Evolutionary conservation across 2,888 invertebrate species (phyloP).

Genomic region (Phoenoteleia sp.): DNA sequence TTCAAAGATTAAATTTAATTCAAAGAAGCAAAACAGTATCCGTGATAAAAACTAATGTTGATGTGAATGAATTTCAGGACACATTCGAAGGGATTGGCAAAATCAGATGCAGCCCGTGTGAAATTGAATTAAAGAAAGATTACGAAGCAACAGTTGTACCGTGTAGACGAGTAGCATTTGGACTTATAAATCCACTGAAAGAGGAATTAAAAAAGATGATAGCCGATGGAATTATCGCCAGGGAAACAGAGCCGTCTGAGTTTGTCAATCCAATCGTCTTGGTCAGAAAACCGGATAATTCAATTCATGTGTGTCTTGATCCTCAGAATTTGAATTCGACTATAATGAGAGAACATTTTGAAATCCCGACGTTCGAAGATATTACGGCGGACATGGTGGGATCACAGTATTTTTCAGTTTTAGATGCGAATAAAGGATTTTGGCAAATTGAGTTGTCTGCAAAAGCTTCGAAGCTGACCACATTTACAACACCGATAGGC

Average conservation of each 20-base stretch:
- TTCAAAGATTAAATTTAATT: background rate
- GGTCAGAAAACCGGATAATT: conserved; percentile 61
- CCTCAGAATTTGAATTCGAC: conserved; percentile 69
- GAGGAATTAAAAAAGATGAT: conserved; percentile 42
- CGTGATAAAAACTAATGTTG: conserved; percentile 20
- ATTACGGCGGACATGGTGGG: conserved; percentile 59
- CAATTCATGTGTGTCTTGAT: conserved; percentile 68
- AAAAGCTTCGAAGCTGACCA: conserved; percentile 72
- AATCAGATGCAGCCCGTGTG: conserved; percentile 55
- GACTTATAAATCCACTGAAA: conserved; percentile 64
- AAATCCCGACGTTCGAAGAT: conserved; percentile 71
- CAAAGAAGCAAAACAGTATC: conserved; percentile 16
- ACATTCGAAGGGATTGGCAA: conserved; percentile 71
- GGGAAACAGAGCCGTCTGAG: conserved; percentile 67
- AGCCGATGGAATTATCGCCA: conserved; percentile 52
- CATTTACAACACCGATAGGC: conserved; percentile 77
- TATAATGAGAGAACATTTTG: conserved; percentile 60
- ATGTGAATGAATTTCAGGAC: conserved; percentile 46
- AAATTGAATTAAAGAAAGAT: conserved; percentile 67
- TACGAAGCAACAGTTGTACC: conserved; percentile 27
- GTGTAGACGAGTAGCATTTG: conserved; percentile 57
- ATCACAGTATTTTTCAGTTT: conserved; percentile 46
- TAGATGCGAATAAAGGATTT: conserved; percentile 76
- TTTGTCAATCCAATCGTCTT: conserved; percentile 72
- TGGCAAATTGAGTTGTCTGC: conserved; percentile 73